Base-by-base conservation (phyloP, 64 coral and sea anemone species). In the Dendronephthya gigantea region DNA sequence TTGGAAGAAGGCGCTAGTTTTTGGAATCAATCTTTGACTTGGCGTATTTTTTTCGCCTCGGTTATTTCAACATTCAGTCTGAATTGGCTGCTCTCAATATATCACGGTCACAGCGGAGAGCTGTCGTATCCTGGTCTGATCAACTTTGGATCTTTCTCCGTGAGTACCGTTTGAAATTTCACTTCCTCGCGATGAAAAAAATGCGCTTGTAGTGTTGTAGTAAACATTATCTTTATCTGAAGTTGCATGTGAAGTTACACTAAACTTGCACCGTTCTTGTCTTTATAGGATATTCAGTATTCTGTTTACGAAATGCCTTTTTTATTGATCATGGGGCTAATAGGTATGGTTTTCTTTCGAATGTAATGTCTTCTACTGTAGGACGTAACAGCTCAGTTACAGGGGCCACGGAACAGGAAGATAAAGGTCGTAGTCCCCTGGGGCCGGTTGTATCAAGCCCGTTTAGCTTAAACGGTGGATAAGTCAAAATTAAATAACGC, bases 1-100 rank as follows among this genome's bases (percentile, higher is more conserved):
- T 88, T 98, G 43, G 94, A 98, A 84, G 94, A 98, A 87, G 94
- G 94, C 29, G 94, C 94, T 36, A 98, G 94, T 50, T 98, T 98
- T 35, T 98, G 94, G 94, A 98, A 98, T 81, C 92, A 98, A 39
- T 86, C 92, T 51, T 86, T 98, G 13, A 98, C 92, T 10, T 98
- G 94, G 94, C 68, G 94, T 47, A 98, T 98, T 58, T 98, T 98
- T 28, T 98, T 98, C 83, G 87, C 89, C 10, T 98, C 94, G 7
- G 93, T 98, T 82, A 91, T 98, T n/a, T 98, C 94, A 6, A 98
- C 92, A 7, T 98, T 98, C 74, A 98, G 92, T 11, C 92, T 98
- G 0, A 98, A 98, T 79, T 1, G 93, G 9, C 59, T 91, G 25
- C 82, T 98, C n/a, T 98, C 94, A 40, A 91, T 98, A 59, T 98